Percentiles rank a stretch among this genome's conserved stretches.
Evolutionary conservation across 2,888 invertebrate species (phyloP).

Genomic region (Cantharis lateralis): DNA sequence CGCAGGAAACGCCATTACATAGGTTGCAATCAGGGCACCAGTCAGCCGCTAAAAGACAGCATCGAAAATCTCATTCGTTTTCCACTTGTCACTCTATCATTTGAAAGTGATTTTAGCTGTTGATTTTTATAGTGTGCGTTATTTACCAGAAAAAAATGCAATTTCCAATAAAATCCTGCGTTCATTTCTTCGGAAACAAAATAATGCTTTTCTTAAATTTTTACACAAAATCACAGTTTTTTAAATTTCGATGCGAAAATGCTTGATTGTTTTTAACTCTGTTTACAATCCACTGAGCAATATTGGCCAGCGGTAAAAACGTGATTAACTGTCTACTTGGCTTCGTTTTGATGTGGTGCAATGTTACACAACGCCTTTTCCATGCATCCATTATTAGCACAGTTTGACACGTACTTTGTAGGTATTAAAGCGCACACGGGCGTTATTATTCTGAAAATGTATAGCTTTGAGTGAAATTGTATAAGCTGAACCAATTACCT

Average conservation of each 20-base stretch:
- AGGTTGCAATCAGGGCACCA: slow-evolving; percentile 41
- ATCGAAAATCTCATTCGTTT: slow-evolving; percentile 43
- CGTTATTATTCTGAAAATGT: slow-evolving; percentile 60
- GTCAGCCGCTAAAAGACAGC: slow-evolving; percentile 39
- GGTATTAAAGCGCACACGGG: slow-evolving; percentile 71
- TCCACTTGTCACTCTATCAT: slow-evolving; percentile 39
- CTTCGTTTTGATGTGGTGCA: slow-evolving; percentile 69
- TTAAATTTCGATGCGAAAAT: background rate
- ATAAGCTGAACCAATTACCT: background rate
- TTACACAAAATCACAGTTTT: background rate
- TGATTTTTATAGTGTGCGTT: slow-evolving; percentile 25
- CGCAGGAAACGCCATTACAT: slow-evolving; percentile 38
- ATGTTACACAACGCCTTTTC: slow-evolving; percentile 72
- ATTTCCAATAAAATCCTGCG: slow-evolving; percentile 7
- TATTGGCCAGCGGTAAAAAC: slow-evolving; percentile 76
- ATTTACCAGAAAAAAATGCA: slow-evolving; percentile 9
- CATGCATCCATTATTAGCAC: slow-evolving; percentile 73
- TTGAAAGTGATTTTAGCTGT: slow-evolving; percentile 28
- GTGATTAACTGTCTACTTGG: slow-evolving; percentile 84
- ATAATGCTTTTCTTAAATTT: slow-evolving; percentile 4
- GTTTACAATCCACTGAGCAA: slow-evolving; percentile 83
- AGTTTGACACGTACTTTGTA: slow-evolving; percentile 79
- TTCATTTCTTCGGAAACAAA: background rate
- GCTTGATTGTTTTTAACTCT: slow-evolving; percentile 65
- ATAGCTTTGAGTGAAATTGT: background rate